Percentiles rank a stretch among this genome's conserved stretches.
phyloP scores from a whole-genome alignment of 2,113 vertebrate species.

The Corythoichthys intestinalis region DNA sequence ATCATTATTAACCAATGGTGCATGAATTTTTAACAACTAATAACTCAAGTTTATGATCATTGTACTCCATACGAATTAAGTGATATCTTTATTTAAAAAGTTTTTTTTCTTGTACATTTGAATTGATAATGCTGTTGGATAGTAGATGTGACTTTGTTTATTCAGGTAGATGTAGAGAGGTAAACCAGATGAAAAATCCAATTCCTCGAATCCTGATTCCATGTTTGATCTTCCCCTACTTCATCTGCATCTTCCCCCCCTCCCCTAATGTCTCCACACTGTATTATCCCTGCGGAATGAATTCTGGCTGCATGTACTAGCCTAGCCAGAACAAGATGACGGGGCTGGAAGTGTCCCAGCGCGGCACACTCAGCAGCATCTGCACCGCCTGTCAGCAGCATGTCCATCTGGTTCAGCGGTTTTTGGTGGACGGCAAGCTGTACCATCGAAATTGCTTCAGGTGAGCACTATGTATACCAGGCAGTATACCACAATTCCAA shows the following conservation, averaged over 20 bases:
- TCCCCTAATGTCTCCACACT: slow-evolving; percentile 27
- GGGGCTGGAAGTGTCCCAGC: slow-evolving; percentile 27
- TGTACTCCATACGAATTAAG: slow-evolving; percentile 14
- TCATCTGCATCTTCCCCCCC: slow-evolving; percentile 37
- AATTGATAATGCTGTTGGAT: slow-evolving; percentile 6
- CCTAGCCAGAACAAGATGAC: slow-evolving; percentile 20
- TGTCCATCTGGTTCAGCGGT: slow-evolving; percentile 93
- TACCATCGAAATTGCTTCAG: slow-evolving; percentile 98
- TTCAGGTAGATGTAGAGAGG: slow-evolving; percentile 18
- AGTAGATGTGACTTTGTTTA: slow-evolving; percentile 7
- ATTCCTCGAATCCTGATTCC: slow-evolving; percentile 66
- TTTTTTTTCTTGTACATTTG: background rate
- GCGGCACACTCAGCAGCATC: slow-evolving; percentile 78
- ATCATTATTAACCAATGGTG: slow-evolving; percentile 19
- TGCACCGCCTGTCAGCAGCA: slow-evolving; percentile 85
- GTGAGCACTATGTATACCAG: slow-evolving; percentile 56
- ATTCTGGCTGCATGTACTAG: slow-evolving; percentile 11
- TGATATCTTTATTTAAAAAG: slow-evolving; percentile 8
- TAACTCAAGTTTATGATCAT: background rate
- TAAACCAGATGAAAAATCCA: slow-evolving; percentile 38
- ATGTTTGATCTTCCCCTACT: slow-evolving; percentile 60
- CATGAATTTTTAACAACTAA: slow-evolving; percentile 28
- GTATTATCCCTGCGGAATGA: slow-evolving; percentile 24
- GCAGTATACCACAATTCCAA: background rate
- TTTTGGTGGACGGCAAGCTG: slow-evolving; percentile 86